Evolutionary conservation across 2,888 invertebrate species (phyloP), one percentile per base, ranked within the genome.

Genomic region (Cacoxenus indagator): DNA sequence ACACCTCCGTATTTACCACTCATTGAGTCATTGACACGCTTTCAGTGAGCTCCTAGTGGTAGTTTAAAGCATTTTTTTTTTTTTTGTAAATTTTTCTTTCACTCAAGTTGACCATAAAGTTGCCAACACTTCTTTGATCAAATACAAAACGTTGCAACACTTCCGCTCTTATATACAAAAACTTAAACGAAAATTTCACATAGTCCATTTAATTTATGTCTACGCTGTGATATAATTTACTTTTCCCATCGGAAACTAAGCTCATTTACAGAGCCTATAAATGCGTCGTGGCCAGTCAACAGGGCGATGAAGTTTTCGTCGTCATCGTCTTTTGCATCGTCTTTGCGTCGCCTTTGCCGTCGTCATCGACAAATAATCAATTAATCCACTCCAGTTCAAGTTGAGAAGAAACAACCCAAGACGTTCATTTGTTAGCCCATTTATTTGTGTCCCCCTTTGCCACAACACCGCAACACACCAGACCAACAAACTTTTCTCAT

Each of bases 331-430:
- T n/a, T n/a, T n/a, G n/a, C n/a, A 22, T 22, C 19, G 37, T 68
- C 26, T 27, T 37, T 31, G 51, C 27, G n/a, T 65, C 65, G 68
- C 64, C 68, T 65, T 54, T 68, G 43, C 67, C 54, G 64, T 65
- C 73, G 68, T 62, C 75, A 70, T 70, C 75, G 78, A 80, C 82
- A 81, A 81, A 78, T 83, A 83, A 85, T 85, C 84, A 84, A 85
- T 85, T 85, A 85, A 85, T 85, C 83, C 78, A 82, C 81, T 17
- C n/a, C 43, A 26, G 61, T 59, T 83, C 81, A 83, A 79, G 77
- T 76, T 77, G 83, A 48, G 80, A 78, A 70, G 66, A 72, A 73
- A 74, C 43, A 24, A 62, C 45, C 61, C 61, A 62, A 43, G 45
- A 62, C 65, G 82, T 81, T 83, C 80, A 74, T 74, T 83, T 82